Percentiles rank a stretch among this genome's conserved stretches.
phyloP scores from a whole-genome alignment of 2,113 vertebrate species.

The Microcebus murinus region DNA sequence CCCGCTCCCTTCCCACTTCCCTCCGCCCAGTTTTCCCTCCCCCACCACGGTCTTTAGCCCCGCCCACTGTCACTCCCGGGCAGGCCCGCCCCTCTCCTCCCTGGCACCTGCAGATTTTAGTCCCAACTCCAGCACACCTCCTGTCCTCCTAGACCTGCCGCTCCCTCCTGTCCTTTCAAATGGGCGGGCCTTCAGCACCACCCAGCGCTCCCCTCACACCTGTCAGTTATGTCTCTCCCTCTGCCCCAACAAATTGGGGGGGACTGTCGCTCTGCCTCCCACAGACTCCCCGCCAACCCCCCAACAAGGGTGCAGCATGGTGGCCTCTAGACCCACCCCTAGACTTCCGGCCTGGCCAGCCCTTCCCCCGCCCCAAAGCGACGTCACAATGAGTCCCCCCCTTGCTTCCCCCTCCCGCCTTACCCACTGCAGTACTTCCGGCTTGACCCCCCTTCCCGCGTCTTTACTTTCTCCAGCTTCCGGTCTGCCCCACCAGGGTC shows the following conservation, averaged over 20 bases:
- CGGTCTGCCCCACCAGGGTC: neutral
- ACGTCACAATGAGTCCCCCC: neutral
- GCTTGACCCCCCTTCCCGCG: neutral
- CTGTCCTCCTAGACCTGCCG: neutral
- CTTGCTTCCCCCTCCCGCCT: neutral
- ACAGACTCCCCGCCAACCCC: neutral
- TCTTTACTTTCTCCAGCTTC: neutral
- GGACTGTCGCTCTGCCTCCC: neutral
- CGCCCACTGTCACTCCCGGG: neutral
- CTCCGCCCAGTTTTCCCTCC: neutral
- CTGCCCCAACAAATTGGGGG: rapidly evolving
- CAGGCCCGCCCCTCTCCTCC: too few relatives aligned
- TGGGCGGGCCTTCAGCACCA: rapidly evolving
- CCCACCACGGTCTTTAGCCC: neutral
- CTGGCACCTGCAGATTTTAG: neutral
- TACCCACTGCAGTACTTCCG: neutral
- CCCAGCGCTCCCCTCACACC: neutral
- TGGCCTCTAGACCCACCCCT: neutral
- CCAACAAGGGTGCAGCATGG: neutral
- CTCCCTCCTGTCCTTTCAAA: rapidly evolving
- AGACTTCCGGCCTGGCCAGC: rapidly evolving
- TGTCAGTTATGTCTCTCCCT: rapidly evolving
- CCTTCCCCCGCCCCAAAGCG: too few relatives aligned
- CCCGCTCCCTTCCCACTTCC: neutral
- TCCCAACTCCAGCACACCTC: too few relatives aligned